A percentile compares a stretch with the other conserved stretches of the same genome.
These are phyloP conservation scores for Echinops telfairi DNA, from an alignment of 2,113 vertebrate genomes.

Conservation along the genomic window DNA sequence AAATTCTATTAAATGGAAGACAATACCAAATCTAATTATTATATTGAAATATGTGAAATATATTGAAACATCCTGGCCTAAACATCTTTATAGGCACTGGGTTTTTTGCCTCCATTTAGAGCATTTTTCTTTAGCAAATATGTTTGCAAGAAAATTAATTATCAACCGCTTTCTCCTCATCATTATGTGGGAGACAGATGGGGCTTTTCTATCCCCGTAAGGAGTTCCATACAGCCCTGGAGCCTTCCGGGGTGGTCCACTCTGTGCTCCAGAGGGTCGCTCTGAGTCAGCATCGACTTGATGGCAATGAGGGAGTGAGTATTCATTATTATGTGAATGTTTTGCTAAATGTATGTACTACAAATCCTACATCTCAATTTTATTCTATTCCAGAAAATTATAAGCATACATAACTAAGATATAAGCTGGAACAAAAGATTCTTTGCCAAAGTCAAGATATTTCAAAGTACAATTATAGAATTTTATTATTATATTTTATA, in stretches of 20 bases:
- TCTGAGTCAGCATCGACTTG: too few relatives aligned
- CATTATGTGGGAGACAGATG: too few relatives aligned
- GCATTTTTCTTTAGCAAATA: slow-evolving; percentile 23
- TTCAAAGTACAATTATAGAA: slow-evolving; percentile 19
- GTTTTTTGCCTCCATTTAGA: not conserved
- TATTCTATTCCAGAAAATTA: slow-evolving; percentile 7
- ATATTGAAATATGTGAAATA: not conserved
- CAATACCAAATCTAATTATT: slow-evolving; percentile 25
- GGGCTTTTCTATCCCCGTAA: too few relatives aligned
- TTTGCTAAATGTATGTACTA: not conserved
- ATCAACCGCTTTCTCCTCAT: not conserved
- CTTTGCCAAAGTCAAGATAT: not conserved
- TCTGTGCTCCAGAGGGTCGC: too few relatives aligned
- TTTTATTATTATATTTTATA: slow-evolving; percentile 41
- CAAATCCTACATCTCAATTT: not conserved
- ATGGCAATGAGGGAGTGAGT: not conserved
- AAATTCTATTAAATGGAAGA: not conserved
- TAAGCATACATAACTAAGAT: slow-evolving; percentile 19
- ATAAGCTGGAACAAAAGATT: not conserved
- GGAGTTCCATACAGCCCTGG: too few relatives aligned
- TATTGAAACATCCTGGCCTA: not conserved
- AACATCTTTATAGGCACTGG: not conserved
- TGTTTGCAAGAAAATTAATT: slow-evolving; percentile 39
- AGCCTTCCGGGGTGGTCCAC: too few relatives aligned
- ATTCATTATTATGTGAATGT: not conserved